Evolutionary conservation across 2,113 vertebrate species (phyloP).

Genomic region (Isurus oxyrinchus): DNA sequence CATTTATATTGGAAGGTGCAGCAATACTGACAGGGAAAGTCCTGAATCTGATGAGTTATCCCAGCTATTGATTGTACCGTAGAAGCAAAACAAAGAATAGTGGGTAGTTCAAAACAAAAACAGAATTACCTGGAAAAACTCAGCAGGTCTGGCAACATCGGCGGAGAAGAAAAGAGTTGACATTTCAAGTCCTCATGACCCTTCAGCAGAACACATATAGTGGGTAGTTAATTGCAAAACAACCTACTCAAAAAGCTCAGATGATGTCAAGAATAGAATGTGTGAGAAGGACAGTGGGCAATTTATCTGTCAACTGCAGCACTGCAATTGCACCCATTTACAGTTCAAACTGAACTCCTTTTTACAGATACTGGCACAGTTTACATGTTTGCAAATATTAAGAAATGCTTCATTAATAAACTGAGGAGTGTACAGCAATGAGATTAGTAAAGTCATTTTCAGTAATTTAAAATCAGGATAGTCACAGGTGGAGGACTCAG

Average conservation of each 20-base stretch:
- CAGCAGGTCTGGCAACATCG: too few relatives aligned
- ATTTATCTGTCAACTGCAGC: background rate
- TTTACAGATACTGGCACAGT: background rate
- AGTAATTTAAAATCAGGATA: background rate
- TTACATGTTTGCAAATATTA: too few relatives aligned
- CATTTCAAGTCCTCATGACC: too few relatives aligned
- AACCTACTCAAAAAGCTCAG: background rate
- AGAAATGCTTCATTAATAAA: background rate
- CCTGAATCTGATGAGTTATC: background rate
- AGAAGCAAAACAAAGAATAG: background rate
- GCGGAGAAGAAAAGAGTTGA: too few relatives aligned
- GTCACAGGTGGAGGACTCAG: background rate
- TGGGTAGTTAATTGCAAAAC: background rate
- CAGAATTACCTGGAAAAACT: too few relatives aligned
- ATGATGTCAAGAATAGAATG: background rate
- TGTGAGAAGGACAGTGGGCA: background rate
- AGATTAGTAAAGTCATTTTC: background rate
- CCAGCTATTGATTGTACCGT: background rate
- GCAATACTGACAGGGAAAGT: background rate
- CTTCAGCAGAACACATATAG: too few relatives aligned
- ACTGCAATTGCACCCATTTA: background rate
- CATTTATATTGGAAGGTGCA: background rate
- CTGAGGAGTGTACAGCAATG: background rate
- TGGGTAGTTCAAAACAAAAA: too few relatives aligned
- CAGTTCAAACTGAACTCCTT: background rate